Evolutionary conservation across 1,140 invertebrate genomes (phyloP), one percentile per base, ranked within the genome.

Genomic region (Parasteatoda tepidariorum): DNA sequence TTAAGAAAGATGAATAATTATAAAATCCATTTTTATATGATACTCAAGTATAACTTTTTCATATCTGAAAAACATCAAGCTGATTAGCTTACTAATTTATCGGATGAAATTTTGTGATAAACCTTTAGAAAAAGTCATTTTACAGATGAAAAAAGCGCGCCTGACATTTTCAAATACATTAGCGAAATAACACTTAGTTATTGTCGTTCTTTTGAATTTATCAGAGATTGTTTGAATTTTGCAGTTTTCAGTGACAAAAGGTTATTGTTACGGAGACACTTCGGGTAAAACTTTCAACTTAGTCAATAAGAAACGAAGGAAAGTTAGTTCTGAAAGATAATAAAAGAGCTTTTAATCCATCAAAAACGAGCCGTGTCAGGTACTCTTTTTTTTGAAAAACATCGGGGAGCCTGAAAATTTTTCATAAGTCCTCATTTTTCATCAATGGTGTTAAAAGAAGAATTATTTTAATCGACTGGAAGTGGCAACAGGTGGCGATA

Each of bases 401-500:
- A 38, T 11, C 28, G 48, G 24, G n/a, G 68, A 57, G 24, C 41
- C 57, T 4, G 4, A 48, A 48, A 48, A 48, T 48, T 48, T n/a
- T 48, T 9, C 38, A 18, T 13, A 48, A 48, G 9, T 13, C 9
- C 38, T 48, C 4, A 13, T 48, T 48, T 48, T 48, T 24, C 7
- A 30, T 31, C 70, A 61, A 9, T 57, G 57, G 18, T 61, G 57
- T 28, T 75, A 57, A 59, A 33, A 75, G 9, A 18, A 48, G 38
- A 18, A 9, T 28, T 15, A 24, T 66, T 75, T 75, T 75, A 57
- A 75, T 75, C 73, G 73, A 75, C 73, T 26, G 55, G 38, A 26
- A 57, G 6, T 79, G 64, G 64, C 76, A 79, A 79, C 76, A 79
- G 76, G 76, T 79, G 76, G 34, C 30, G 48, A 79, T 67, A 34